Conservation (phyloP, 2,797 vertebrate species). For the Acanthurus lineatus region DNA sequence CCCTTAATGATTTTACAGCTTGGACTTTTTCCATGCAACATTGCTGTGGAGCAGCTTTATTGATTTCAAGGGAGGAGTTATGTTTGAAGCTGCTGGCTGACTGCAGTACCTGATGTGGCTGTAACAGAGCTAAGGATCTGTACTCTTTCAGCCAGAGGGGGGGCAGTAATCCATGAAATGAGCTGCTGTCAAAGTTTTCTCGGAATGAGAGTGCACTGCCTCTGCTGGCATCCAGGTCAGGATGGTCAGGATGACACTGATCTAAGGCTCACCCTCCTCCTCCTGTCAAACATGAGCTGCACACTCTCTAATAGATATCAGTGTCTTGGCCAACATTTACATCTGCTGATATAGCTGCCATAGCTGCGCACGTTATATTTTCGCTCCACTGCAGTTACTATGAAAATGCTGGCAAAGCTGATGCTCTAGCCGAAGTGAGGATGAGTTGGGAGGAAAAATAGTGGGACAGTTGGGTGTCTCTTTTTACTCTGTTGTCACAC, state of each 20-base stretch:
- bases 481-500: not conserved
- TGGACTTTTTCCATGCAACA: not conserved
- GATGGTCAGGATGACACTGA: constrained; percentile 23
- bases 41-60: constrained; percentile 9
- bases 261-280: constrained; percentile 1
- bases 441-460: not conserved
- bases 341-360: not conserved
- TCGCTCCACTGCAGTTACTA: not conserved
- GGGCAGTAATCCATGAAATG: constrained; percentile 53
- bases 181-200: constrained; percentile 46
- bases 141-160: constrained; percentile 20
- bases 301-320: constrained; percentile 7
- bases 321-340: constrained; percentile 19
- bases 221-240: not conserved
- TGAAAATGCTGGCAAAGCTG: not conserved
- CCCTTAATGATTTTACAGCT: constrained; percentile 20
- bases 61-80: constrained; percentile 29
- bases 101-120: not conserved
- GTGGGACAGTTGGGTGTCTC: not conserved
- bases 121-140: constrained; percentile 26
- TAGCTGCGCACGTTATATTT: too few relatives aligned
- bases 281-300: constrained; percentile 28
- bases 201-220: constrained; percentile 32
- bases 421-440: not conserved
- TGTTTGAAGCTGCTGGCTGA: constrained; percentile 26